Evolutionary conservation across 2,113 vertebrate species (phyloP), one percentile per base, ranked within the genome.

Genomic region (Menidia beryllina): DNA sequence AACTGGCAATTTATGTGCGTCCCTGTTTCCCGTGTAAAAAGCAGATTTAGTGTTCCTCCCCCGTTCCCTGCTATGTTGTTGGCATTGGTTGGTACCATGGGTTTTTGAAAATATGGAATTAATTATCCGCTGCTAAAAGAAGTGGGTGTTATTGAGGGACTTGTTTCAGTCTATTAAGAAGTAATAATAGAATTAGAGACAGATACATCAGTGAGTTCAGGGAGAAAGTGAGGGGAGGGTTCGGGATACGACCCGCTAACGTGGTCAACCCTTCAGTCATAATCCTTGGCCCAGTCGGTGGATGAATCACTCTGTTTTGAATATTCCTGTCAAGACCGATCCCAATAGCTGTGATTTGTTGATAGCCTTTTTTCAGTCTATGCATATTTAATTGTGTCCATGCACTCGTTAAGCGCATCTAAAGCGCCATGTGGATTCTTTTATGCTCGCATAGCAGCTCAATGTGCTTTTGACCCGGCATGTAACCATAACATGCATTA

Each of bases 161-260:
- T 79, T 79, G 75, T 78, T 85, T 61, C 83, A 87, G 83, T 81
- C 81, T 87, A 79, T 86, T 86, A 83, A 79, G 77, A 70, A 81
- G 81, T 59, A 86, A 88, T 89, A 87, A 80, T 74, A 79, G 80
- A 84, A 86, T 84, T 79, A 75, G 52, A 83, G 72, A 43, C 58
- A 56, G 62, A 87, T 83, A 84, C 76, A 77, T 80, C 82, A 81
- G 67, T 39, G 26, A 62, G 60, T 45, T 54, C 51, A 39, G 64
- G 20, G 55, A 72, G 58, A 49, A 54, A 45, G 21, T 68, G 21
- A 23, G 9, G 19, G 62, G 39, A 8, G 39, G 39, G 13, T 66
- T 67, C 65, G 27, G 75, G 65, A 75, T 60, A 23, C 68, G 72
- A 78, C 63, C 63, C 71, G 74, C 68, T 62, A 75, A 70, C 55